A percentile compares a stretch with the other conserved stretches of the same genome.
Conservation (phyloP, 2,797 vertebrate genomes). For the Capromys pilorides region DNA sequence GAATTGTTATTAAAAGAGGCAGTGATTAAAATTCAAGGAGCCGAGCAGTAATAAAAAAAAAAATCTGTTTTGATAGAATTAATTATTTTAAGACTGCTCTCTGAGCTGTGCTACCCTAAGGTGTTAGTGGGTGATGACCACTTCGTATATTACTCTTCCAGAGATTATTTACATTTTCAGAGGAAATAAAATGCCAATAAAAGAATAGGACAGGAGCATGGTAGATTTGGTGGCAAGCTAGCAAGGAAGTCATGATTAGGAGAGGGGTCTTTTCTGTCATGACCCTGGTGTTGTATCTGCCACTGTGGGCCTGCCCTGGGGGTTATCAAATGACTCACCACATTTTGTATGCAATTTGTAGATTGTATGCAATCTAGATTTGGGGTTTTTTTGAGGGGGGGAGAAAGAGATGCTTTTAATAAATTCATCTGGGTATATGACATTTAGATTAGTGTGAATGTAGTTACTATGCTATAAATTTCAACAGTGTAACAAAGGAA, state of each 20-base stretch:
- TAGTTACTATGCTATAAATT: background rate
- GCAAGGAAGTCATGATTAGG: background rate
- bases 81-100: background rate
- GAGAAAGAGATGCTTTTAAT: constrained; percentile 10
- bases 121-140: constrained; percentile 16
- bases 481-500: background rate
- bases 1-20: constrained; percentile 25
- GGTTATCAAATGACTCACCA: background rate
- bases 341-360: background rate
- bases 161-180: constrained; percentile 50
- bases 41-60: constrained; percentile 1
- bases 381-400: background rate
- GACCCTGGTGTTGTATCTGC: background rate
- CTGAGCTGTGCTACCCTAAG: constrained; percentile 20
- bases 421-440: constrained; percentile 54
- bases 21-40: background rate
- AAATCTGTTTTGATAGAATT: background rate
- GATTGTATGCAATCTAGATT: too few relatives aligned
- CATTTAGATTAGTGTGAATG: constrained; percentile 43
- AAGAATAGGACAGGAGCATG: background rate
- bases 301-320: background rate
- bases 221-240: constrained; percentile 6
- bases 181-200: constrained; percentile 26
- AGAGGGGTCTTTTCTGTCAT: background rate
- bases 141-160: constrained; percentile 21